Conservation (phyloP, 2,888 invertebrate species). For the Phlogophora meticulosa region DNA sequence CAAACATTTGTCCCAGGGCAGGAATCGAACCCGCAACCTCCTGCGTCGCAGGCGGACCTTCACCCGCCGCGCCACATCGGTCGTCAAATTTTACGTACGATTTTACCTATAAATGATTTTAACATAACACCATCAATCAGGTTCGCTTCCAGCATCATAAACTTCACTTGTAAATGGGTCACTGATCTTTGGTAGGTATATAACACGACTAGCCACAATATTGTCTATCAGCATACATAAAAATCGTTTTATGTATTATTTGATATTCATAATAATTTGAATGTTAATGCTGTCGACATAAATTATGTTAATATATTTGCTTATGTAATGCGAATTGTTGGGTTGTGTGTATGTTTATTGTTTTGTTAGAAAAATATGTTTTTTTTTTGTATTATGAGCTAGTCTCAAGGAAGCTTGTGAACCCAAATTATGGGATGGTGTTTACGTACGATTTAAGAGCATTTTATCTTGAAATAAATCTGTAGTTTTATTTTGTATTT, state of each 20-base stretch:
- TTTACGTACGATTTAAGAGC: too few relatives aligned
- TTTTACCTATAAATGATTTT: background rate
- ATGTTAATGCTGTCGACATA: slow-evolving; percentile 63
- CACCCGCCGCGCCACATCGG: too few relatives aligned
- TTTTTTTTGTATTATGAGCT: too few relatives aligned
- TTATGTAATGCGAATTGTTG: slow-evolving; percentile 42
- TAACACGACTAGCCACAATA: slow-evolving; percentile 47
- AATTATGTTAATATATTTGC: slow-evolving; percentile 61
- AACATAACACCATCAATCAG: slow-evolving; percentile 29
- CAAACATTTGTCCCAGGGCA: too few relatives aligned
- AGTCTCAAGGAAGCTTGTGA: too few relatives aligned
- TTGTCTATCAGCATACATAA: slow-evolving; percentile 61
- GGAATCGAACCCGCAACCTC: too few relatives aligned
- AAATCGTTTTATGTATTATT: slow-evolving; percentile 65
- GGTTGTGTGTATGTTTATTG: slow-evolving; percentile 28
- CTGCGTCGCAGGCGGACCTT: too few relatives aligned
- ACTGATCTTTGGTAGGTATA: slow-evolving; percentile 55
- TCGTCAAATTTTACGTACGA: too few relatives aligned
- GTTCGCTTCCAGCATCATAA: slow-evolving; percentile 39
- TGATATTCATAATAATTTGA: slow-evolving; percentile 69
- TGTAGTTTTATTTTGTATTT: slow-evolving; percentile 27
- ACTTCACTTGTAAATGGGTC: slow-evolving; percentile 54
- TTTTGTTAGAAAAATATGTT: slow-evolving; percentile 1
- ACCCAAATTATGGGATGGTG: too few relatives aligned
- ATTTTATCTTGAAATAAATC: slow-evolving; percentile 23